These are phyloP conservation scores for Ochlodes sylvanus DNA, from an alignment of 2,888 invertebrate genomes.

Conservation along the genomic window DNA sequence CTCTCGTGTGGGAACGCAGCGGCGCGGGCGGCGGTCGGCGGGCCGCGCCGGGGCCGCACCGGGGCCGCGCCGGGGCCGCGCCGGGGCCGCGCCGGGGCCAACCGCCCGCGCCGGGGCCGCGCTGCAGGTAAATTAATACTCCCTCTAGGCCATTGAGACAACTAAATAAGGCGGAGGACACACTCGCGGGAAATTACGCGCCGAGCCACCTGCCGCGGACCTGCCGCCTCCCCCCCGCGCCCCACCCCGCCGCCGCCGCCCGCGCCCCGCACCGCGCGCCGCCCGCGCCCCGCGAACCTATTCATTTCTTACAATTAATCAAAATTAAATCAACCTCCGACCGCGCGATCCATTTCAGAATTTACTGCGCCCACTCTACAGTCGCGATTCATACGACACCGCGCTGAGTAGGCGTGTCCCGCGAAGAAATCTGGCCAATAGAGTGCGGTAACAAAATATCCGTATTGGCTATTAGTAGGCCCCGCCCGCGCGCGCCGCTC, in stretches of 20 bases:
- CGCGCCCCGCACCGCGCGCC: slow-evolving; percentile 14
- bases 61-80: too few relatives aligned
- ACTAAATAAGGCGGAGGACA: slow-evolving; percentile 47
- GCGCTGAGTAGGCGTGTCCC: slow-evolving; percentile 73
- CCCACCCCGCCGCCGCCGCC: slow-evolving; percentile 40
- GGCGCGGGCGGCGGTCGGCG: slow-evolving; percentile 39
- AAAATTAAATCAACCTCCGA: slow-evolving; percentile 77
- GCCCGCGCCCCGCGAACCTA: slow-evolving; percentile 58
- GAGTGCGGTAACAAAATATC: slow-evolving; percentile 85
- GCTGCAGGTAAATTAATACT: slow-evolving; percentile 49
- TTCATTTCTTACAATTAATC: slow-evolving; percentile 84
- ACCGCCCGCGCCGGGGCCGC: too few relatives aligned
- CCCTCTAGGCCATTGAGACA: slow-evolving; percentile 51
- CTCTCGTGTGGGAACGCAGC: slow-evolving; percentile 52
- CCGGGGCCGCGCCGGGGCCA: too few relatives aligned
- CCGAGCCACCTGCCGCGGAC: slow-evolving; percentile 51
- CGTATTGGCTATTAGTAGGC: slow-evolving; percentile 86
- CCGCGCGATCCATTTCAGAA: slow-evolving; percentile 52
- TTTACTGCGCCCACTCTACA: slow-evolving; percentile 52
- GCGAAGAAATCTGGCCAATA: slow-evolving; percentile 86
- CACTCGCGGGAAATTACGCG: slow-evolving; percentile 50
- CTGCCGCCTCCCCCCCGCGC: slow-evolving; percentile 28
- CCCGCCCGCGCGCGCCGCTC: slow-evolving; percentile 60
- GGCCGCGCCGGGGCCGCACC: too few relatives aligned
- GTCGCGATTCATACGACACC: slow-evolving; percentile 56